Base-by-base conservation (phyloP, 1,140 invertebrate species). In the Drosophila sp. region DNA sequence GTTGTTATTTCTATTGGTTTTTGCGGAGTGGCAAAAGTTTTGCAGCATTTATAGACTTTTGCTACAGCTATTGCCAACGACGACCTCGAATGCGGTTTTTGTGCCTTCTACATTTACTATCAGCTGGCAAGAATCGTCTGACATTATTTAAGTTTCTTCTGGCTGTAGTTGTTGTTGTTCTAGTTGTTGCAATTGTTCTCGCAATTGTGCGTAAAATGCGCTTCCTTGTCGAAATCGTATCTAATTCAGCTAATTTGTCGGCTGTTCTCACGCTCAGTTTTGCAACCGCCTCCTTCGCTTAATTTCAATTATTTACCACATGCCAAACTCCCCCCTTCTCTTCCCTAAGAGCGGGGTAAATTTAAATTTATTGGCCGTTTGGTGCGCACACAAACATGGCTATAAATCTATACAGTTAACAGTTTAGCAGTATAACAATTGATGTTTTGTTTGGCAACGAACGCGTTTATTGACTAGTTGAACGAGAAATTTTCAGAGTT, bases 41-140 rank as follows among this genome's bases (percentile, higher is more conserved):
- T 51, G 51, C 78, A 76, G 82, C 64, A 73, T 87, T 87, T 89
- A 82, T 82, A 82, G 72, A 87, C 75, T 78, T 84, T 69, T 72
- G 48, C 59, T 71, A 38, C 21, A 29, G 27, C 27, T 29, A 4
- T 29, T 29, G 0, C 4, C 27, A 29, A 29, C 13, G 14, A 18
- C 38, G 40, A 45, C 48, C 48, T 45, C 48, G 40, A 48, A 46
- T 71, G 64, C 41, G 71, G 64, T 69, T 67, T 48, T 16, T 34
- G 11, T 27, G 48, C 50, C 54, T 59, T 67, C 14, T 5, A 53
- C 50, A 45, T 45, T 48, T 51, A 59, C 64, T 62, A 74, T 69
- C 65, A 74, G 71, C 62, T 74, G 56, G 6, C 57, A 74, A 74
- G 48, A 62, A 74, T 70, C 65, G 65, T 67, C 40, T 57, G 57